A percentile compares a stretch with the other conserved stretches of the same genome.
These are phyloP conservation scores for Holothuria leucospilota DNA, from an alignment of 53 echinoderm and acorn worm species.

Conservation along the genomic window DNA sequence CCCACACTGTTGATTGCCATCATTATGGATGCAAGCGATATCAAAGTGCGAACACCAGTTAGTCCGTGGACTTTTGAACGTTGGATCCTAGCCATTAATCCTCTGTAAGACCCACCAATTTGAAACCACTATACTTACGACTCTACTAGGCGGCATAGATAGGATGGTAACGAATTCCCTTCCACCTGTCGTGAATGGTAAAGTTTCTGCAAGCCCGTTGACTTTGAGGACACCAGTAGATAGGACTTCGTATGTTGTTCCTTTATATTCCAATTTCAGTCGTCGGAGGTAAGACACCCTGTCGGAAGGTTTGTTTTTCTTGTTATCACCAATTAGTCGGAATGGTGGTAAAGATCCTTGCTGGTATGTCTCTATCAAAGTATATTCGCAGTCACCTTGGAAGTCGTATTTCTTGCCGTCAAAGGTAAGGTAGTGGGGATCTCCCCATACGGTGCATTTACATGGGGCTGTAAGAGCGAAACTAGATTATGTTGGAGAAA, in stretches of 20 bases:
- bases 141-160: neutral
- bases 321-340: neutral
- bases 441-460: no score
- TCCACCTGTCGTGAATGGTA: constrained; percentile 8
- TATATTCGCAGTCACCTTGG: no score
- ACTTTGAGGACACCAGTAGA: neutral
- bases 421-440: no score
- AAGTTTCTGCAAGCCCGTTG: neutral
- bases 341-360: neutral
- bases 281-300: neutral
- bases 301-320: neutral
- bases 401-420: no score
- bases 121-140: neutral
- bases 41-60: no score
- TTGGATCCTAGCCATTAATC: no score
- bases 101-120: no score
- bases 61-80: no score
- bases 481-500: no score
- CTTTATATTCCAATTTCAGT: neutral
- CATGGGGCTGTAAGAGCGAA: no score
- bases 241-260: neutral
- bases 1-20: no score
- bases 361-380: neutral
- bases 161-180: neutral
- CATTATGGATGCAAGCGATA: no score